A percentile compares a stretch with the other conserved stretches of the same genome.
phyloP scores from a whole-genome alignment of 2,888 invertebrate genomes.

The Thalpophila matura region DNA sequence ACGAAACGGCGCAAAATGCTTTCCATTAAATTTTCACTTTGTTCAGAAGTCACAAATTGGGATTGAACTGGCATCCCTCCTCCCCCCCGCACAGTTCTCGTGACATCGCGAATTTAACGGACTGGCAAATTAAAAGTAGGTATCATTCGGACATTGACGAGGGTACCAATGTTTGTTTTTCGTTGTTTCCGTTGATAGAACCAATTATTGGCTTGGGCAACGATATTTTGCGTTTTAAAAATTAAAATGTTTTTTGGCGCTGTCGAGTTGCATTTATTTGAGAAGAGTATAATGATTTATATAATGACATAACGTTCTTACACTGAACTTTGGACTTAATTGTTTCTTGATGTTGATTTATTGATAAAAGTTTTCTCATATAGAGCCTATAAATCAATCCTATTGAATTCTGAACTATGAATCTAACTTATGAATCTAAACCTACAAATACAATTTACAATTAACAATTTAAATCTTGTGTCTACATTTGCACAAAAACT shows the following conservation, averaged over 20 bases:
- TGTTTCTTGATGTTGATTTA: conserved; percentile 2
- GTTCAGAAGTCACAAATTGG: conserved; percentile 55
- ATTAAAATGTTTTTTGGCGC: conserved; percentile 27
- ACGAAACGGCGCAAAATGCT: conserved; percentile 21
- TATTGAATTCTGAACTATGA: not conserved
- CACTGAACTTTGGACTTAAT: not conserved
- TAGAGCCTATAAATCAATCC: no score
- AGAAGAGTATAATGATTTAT: conserved; percentile 22
- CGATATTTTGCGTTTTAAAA: conserved; percentile 26
- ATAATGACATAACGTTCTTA: not conserved
- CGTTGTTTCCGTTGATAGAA: conserved; percentile 57
- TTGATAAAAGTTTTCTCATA: not conserved
- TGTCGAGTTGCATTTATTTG: conserved; percentile 6
- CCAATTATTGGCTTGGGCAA: conserved; percentile 50
- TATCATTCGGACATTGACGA: conserved; percentile 78
- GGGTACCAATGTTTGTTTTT: conserved; percentile 68
- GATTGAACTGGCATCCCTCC: conserved; percentile 56
- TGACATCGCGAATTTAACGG: conserved; percentile 74
- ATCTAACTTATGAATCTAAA: not conserved
- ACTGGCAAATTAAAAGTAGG: conserved; percentile 80
- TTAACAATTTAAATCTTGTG: not conserved
- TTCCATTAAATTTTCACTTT: conserved; percentile 41
- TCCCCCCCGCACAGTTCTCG: conserved; percentile 51
- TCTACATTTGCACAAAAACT: not conserved
- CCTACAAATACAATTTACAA: not conserved